Evolutionary conservation across 2,888 invertebrate genomes (phyloP).

Genomic region (Odontothrips loti): DNA sequence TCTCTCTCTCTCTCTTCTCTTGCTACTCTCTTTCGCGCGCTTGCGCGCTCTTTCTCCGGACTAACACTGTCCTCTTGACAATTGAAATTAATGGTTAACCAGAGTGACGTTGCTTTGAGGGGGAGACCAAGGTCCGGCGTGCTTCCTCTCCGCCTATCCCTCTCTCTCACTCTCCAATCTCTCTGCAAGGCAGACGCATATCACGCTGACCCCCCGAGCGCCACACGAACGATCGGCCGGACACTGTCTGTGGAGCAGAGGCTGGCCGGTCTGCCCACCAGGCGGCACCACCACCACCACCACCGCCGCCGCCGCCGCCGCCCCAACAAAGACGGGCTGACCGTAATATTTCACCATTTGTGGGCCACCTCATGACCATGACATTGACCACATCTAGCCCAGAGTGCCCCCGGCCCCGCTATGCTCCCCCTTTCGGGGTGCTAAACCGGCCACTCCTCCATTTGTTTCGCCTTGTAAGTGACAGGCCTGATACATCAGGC

Average conservation of each 20-base stretch:
- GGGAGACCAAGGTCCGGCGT: neutral
- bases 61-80: constrained; percentile 7
- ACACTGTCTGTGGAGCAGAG: no score
- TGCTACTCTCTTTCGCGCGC: neutral
- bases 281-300: neutral
- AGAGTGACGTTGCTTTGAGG: neutral
- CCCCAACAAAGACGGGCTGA: neutral
- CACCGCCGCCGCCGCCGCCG: neutral
- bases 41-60: neutral
- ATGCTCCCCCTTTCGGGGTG: neutral
- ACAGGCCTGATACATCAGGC: no score
- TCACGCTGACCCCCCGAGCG: no score
- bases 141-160: neutral
- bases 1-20: neutral
- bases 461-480: neutral
- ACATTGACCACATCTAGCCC: no score
- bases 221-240: no score
- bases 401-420: neutral
- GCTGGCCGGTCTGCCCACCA: no score
- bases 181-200: no score
- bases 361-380: neutral
- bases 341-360: constrained; percentile 13
- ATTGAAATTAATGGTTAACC: constrained; percentile 10
- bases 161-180: neutral
- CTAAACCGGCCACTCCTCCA: neutral